Base-by-base conservation (phyloP, 1,140 invertebrate species). In the Formica selysi region DNA sequence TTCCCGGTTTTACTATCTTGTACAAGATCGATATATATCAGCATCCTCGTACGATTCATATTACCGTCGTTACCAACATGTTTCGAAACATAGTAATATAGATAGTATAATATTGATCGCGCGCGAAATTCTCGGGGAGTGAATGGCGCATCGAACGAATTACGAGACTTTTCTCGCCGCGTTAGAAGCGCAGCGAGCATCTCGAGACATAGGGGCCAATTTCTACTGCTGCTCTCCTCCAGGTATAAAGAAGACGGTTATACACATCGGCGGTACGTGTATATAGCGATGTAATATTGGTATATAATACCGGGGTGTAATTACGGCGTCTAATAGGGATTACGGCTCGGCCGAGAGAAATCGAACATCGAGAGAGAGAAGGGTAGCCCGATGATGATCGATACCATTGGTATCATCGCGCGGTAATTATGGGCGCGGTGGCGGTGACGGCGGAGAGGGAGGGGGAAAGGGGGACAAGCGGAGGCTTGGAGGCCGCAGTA, bases 401-500 rank as follows among this genome's bases (percentile, higher is more conserved):
- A 92, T 92, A 91, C 83, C 89, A 89, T 91, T 84, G 88, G 84
- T 91, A 89, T 90, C 87, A 91, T 93, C 89, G 86, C 68, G 70
- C 86, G 91, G 92, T 91, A 93, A 94, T 94, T 92, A 93, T 87
- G 91, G 90, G 64, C 83, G 86, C 76, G 85, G 76, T 68, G 36
- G 48, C 13, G 48, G 44, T 11, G 16, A 57, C 13, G 22, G 10
- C 22, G 19, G 16, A 65, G 32, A 22, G 11, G 22, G 16, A 41
- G 26, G 71, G 61, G 57, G 36, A 7, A 11, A 0, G 16, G 1
- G 48, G 10, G 10, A 4, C 36, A 38, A 44, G 10, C 0, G 41
- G 10, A 7, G 3, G 16, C 16, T 19, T 1, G 13, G 16, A 19
- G 48, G 4, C 48, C 48, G 48, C 87, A 78, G 85, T 79, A 87